Percentiles rank a stretch among this genome's conserved stretches.
These are phyloP conservation scores for Ruditapes philippinarum DNA, from an alignment of 1,140 invertebrate species.

Conservation along the genomic window DNA sequence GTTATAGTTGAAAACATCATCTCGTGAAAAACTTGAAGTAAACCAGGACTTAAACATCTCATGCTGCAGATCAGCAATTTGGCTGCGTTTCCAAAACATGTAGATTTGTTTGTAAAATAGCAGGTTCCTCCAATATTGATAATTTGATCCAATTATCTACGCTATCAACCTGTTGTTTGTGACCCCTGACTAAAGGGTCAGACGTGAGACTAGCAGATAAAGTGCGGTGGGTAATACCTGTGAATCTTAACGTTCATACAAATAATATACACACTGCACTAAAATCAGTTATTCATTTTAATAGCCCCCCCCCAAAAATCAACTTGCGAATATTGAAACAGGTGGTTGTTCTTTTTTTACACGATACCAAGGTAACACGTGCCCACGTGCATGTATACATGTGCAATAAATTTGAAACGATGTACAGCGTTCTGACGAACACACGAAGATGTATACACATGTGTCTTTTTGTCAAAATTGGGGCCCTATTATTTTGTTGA, in stretches of 20 bases:
- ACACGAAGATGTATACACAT: no score
- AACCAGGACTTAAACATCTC: neutral
- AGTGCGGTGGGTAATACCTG: neutral
- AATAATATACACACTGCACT: neutral
- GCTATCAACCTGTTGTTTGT: conserved; percentile 44
- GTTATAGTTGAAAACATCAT: conserved; percentile 2
- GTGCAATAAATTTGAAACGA: no score
- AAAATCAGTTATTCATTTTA: neutral
- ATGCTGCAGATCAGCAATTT: conserved; percentile 25
- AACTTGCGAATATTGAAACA: neutral
- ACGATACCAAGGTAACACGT: no score
- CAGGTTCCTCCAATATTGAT: conserved; percentile 13
- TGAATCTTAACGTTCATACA: neutral
- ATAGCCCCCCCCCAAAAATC: neutral
- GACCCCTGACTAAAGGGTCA: conserved; percentile 38
- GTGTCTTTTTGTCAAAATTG: no score
- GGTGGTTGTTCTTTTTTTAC: no score
- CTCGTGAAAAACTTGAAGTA: conserved; percentile 10
- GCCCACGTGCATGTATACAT: no score
- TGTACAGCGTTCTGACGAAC: no score
- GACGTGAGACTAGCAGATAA: conserved; percentile 30
- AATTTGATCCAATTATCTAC: conserved; percentile 51
- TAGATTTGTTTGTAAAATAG: conserved; percentile 38
- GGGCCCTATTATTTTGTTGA: no score
- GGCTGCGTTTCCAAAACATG: neutral